Base-by-base conservation (phyloP, 1,140 invertebrate species). In the Octopus bimaculoides region DNA sequence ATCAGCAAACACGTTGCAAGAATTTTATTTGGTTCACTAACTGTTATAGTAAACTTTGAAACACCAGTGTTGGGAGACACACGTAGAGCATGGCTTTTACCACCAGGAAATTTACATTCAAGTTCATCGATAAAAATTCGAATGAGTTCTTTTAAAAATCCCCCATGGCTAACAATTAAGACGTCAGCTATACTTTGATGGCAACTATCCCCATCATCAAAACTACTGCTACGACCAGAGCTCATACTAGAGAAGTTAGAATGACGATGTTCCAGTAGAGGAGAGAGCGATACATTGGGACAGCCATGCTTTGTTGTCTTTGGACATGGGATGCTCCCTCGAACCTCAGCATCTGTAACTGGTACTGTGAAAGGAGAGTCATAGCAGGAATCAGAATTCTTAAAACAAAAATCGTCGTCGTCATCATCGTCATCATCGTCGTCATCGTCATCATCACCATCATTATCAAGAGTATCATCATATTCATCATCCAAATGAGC, bases 151-250 rank as follows among this genome's bases (percentile, higher is more conserved):
- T 87, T 86, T 8, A 90, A 80, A 55, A 88, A 84, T 0, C 89
- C 89, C 41, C 89, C 89, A 85, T 90, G 89, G 79, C 86, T 90
- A 7, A 89, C 89, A 52, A 90, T 81, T 9, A 90, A 80, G 75
- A 90, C 88, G 78, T 90, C 88, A 9, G 86, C 88, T 8, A 84
- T 78, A n/a, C 84, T 82, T 9, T 81, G 81, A 52, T 85, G 86
- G 12, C 84, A 53, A n/a, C 80, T 79, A 20, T 90, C 89, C 8
- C 79, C 79, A 77, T 89, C 88, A 81, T 90, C 89, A 83, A 89
- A 88, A 73, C 88, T 89, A 82, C 85, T 89, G 80, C 88, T 86
- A n/a, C 88, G 82, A 77, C 88, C 87, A 52, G 85, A 88, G 52
- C 87, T 87, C 54, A 85, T 83, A 66, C 84, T 85, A 20, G 87